phyloP scores from a whole-genome alignment of 37 sponge, comb jelly and placozoan genomes.

The Agelas oroides region DNA sequence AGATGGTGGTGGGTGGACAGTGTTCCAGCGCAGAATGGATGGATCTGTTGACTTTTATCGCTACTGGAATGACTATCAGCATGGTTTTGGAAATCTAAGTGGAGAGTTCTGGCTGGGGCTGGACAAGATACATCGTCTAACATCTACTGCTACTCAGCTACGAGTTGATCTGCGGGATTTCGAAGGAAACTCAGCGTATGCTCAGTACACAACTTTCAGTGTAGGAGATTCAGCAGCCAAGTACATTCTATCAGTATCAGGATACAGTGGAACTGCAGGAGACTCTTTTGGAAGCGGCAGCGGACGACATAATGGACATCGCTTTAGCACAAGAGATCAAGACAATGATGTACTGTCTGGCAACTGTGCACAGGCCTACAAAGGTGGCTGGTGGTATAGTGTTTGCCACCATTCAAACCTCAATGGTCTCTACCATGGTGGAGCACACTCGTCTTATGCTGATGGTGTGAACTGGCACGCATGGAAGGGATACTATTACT shows the following conservation, averaged over 20 bases:
- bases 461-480: background rate
- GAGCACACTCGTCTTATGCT: slow-evolving; percentile 3
- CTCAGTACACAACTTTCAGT: slow-evolving; percentile 7
- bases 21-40: too few relatives aligned
- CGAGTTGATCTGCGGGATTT: slow-evolving; percentile 12
- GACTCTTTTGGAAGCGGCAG: too few relatives aligned
- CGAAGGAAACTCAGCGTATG: slow-evolving; percentile 1
- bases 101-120: too few relatives aligned
- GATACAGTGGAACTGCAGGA: slow-evolving; percentile 27
- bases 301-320: slow-evolving; percentile 14
- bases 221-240: slow-evolving; percentile 1
- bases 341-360: slow-evolving; percentile 6
- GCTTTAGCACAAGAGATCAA: slow-evolving; percentile 22
- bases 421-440: background rate
- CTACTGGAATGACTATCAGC: too few relatives aligned
- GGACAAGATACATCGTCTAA: too few relatives aligned
- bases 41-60: too few relatives aligned
- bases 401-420: background rate
- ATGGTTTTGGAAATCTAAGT: too few relatives aligned
- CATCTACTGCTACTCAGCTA: background rate
- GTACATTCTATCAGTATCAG: slow-evolving; percentile 5
- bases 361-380: background rate
- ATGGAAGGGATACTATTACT: slow-evolving; percentile 2
- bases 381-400: background rate
- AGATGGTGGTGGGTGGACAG: too few relatives aligned